phyloP scores from a whole-genome alignment of 2,113 vertebrate genomes.

The Cichladusa arquata region DNA sequence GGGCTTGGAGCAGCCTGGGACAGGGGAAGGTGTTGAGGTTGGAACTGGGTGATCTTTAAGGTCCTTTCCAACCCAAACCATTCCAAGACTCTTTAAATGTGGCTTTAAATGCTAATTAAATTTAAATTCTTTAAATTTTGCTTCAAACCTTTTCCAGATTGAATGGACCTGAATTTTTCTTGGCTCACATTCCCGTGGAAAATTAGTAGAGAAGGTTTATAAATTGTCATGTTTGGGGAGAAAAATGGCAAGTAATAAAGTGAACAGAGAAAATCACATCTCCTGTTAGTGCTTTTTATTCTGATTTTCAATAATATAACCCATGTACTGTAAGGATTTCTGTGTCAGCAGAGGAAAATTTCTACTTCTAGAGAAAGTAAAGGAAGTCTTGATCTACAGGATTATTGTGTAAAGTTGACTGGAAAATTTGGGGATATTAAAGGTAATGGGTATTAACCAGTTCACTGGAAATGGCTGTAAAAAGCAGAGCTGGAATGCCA shows the following conservation, averaged over 20 bases:
- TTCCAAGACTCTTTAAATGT: background rate
- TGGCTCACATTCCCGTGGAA: background rate
- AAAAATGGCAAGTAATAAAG: background rate
- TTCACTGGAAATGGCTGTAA: background rate
- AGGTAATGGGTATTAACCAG: background rate
- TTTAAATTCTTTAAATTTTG: background rate
- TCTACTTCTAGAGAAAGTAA: background rate
- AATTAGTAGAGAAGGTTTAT: background rate
- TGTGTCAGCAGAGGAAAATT: background rate
- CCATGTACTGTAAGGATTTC: background rate
- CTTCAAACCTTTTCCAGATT: accelerated
- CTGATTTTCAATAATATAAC: background rate
- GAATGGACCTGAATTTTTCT: background rate
- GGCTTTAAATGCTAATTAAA: background rate
- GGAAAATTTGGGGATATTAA: background rate
- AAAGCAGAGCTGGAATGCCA: background rate
- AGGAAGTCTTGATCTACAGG: background rate
- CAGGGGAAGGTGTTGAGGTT: background rate
- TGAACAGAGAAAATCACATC: background rate
- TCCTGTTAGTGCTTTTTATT: background rate
- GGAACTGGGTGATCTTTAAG: background rate
- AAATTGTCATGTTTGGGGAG: background rate
- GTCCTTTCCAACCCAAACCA: background rate
- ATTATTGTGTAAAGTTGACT: background rate
- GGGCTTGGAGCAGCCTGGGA: no score